Percentiles rank a stretch among this genome's conserved stretches.
Conservation (phyloP, 1,140 invertebrate species). For the Pentalonia nigronervosa region DNA sequence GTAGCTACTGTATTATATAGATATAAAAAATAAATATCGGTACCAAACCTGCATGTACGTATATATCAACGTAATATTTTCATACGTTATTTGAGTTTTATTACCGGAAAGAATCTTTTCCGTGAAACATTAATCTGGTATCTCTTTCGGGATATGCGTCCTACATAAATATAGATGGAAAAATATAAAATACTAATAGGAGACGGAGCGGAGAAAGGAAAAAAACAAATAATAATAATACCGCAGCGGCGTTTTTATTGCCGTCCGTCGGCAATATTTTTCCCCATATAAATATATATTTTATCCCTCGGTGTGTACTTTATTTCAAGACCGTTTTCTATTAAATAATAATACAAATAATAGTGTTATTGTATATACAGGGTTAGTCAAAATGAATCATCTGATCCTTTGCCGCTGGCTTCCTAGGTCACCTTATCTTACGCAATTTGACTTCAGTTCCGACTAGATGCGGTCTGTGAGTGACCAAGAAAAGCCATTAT, state of each 20-base stretch:
- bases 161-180: constrained; percentile 50
- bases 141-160: not conserved
- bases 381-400: no score
- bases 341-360: constrained; percentile 34
- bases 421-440: no score
- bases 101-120: constrained; percentile 33
- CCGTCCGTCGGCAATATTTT: constrained; percentile 19
- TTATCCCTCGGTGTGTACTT: not conserved
- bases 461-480: no score
- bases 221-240: constrained; percentile 11
- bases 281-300: constrained; percentile 12
- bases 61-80: constrained; percentile 9
- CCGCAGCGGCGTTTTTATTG: constrained; percentile 42
- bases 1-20: not conserved
- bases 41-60: not conserved
- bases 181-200: constrained; percentile 50
- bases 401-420: no score
- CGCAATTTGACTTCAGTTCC: no score
- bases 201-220: not conserved
- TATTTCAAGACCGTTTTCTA: constrained; percentile 28
- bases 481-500: no score
- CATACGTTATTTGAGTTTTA: constrained; percentile 30
- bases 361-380: not conserved
- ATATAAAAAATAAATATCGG: not conserved
- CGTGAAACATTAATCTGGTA: constrained; percentile 25